Evolutionary conservation across 2,888 invertebrate genomes (phyloP), one percentile per base, ranked within the genome.

Genomic region (Lasioglossum pauxillum): DNA sequence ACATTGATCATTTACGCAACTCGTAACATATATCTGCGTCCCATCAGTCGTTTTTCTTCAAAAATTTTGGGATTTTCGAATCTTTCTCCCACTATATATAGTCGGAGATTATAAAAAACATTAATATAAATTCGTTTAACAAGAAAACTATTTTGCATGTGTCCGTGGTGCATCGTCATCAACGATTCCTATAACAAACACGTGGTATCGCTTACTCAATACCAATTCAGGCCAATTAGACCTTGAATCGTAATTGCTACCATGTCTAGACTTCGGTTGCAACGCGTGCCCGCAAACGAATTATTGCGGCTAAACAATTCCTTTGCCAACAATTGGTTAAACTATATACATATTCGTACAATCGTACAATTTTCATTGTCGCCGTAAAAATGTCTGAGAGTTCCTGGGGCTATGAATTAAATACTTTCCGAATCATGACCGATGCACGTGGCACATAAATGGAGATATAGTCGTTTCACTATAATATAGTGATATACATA

Each of bases 181-280:
- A 88, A 85, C 75, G 87, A 88, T 88, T 84, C 83, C 80, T 85
- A 74, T 87, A 80, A 81, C 67, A 87, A 88, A 86, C 88, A 80
- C 83, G 72, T 88, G 72, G 84, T 75, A 85, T 89, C 82, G 76
- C 90, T 90, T 91, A 90, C 90, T 82, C 86, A 88, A 91, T 90
- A 85, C 57, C 93, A 95, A 95, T 95, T 95, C 93, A 94, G 95
- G 94, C 92, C 95, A 95, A 95, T 95, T 95, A 95, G 94, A 78
- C 89, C 90, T 60, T 85, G 88, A 89, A 91, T 94, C 92, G 91
- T 95, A 95, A 95, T 95, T 95, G 94, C 92, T 91, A 88, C 88
- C 83, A 85, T 91, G 88, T 90, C 82, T 87, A 80, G 90, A 91
- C 88, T 90, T 86, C 75, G 31, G 76, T 83, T 75, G 49, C 72